Percentiles rank a stretch among this genome's conserved stretches.
These are phyloP conservation scores for Cyanoliseus patagonus DNA, from an alignment of 2,113 vertebrate species.

Conservation along the genomic window DNA sequence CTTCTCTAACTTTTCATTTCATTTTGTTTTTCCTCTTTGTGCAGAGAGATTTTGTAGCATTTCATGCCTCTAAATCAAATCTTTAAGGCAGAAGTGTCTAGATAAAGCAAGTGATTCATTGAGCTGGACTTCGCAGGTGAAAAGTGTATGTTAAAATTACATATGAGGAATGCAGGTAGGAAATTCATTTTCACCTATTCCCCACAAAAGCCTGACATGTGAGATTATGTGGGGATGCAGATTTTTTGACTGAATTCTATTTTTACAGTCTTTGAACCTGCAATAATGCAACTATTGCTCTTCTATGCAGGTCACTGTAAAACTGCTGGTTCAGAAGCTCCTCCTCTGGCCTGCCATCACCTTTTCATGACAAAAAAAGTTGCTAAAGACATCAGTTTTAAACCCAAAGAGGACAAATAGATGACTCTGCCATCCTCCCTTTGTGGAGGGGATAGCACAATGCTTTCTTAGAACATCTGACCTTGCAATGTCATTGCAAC, in stretches of 20 bases:
- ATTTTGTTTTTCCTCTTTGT: constrained; percentile 28
- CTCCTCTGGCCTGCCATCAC: constrained; percentile 25
- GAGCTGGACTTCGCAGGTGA: constrained; percentile 7
- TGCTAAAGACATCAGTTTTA: constrained; percentile 43
- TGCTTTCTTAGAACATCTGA: neutral
- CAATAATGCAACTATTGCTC: neutral
- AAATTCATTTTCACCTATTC: constrained; percentile 18
- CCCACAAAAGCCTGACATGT: neutral
- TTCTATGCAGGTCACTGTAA: constrained; percentile 37
- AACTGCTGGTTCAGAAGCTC: constrained; percentile 35
- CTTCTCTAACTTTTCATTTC: constrained; percentile 37
- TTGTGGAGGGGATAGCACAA: neutral
- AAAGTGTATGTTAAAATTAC: constrained; percentile 12
- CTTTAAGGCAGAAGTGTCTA: constrained; percentile 7
- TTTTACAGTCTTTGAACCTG: constrained; percentile 25
- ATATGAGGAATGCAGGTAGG: constrained; percentile 13
- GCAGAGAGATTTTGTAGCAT: constrained; percentile 13
- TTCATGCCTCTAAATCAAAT: constrained; percentile 1
- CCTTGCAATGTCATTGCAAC: constrained; percentile 45
- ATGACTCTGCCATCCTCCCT: constrained; percentile 13
- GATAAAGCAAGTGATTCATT: constrained; percentile 32
- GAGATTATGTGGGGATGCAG: neutral
- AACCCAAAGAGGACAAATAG: constrained; percentile 14
- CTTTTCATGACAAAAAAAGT: constrained; percentile 48
- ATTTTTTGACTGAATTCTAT: constrained; percentile 20